These are phyloP conservation scores for Callithrix jacchus DNA, from an alignment of 2,113 vertebrate genomes.

Conservation along the genomic window DNA sequence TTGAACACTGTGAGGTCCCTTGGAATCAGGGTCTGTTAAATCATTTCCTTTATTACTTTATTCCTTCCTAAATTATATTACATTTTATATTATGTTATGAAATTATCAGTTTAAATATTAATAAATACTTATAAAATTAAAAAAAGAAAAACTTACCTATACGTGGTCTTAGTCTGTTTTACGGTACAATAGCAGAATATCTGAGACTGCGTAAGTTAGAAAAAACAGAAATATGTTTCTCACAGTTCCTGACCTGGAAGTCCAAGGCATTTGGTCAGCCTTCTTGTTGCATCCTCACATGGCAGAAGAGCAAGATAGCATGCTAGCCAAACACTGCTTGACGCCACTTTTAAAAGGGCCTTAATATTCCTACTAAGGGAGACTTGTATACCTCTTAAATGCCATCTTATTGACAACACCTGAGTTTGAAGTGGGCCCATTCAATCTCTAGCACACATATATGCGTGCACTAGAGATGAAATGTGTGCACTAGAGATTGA, in stretches of 20 bases:
- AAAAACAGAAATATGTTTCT: neutral
- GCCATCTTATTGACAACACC: neutral
- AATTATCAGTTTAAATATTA: slow-evolving; percentile 21
- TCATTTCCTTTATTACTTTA: neutral
- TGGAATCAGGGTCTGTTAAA: neutral
- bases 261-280: neutral
- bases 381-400: neutral
- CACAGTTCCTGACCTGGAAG: neutral
- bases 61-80: neutral
- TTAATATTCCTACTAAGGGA: no score
- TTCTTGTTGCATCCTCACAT: neutral
- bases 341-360: neutral
- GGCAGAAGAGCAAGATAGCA: neutral
- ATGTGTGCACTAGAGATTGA: no score
- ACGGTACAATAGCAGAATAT: neutral
- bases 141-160: neutral
- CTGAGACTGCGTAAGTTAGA: neutral
- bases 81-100: neutral
- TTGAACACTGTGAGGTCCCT: neutral
- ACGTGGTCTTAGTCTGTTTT: neutral
- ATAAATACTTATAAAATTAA: neutral
- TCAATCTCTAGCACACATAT: neutral
- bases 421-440: neutral
- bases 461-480: no score
- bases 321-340: fast-evolving